Base-by-base conservation (phyloP, 2,888 invertebrate genomes). In the Nebria salina region DNA sequence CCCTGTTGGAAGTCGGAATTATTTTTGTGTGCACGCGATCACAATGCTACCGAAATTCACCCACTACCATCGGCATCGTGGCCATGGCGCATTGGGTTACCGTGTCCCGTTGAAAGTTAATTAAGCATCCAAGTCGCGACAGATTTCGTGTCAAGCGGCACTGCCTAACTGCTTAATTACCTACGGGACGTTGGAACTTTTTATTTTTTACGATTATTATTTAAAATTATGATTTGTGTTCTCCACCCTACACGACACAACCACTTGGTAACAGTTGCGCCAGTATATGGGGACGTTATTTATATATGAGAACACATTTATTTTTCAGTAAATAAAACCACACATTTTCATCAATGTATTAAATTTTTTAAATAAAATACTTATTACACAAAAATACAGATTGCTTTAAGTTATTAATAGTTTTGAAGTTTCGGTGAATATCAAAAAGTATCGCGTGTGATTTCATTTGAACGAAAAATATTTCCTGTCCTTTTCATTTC, bases 71-170 rank as follows among this genome's bases (percentile, higher is more conserved):
- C n/a, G n/a, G n/a, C 7, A 25, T 20, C 8, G n/a, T 11, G 70
- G 70, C 11, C 11, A 11, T 70, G 20, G 70, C 11, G 13, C 34
- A 20, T 5, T 25, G 20, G 68, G 7, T 64, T 77, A 72, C 77
- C 72, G 34, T 34, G 34, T 34, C 34, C 34, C 34, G 34, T 34
- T 34, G 77, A 77, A 77, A 77, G 77, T 77, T 77, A 77, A 77
- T 77, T 77, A 77, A 77, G 72, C 72, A 65, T 43, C 34, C 34
- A 34, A 72, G 77, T 72, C 72, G 77, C 77, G 77, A 77, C 72
- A 77, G 77, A 72, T 77, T 77, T 65, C 77, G 77, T 77, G 77
- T 77, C 77, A 77, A 72, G 64, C 72, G 72, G 72, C 77, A 77
- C n/a, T 77, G 34, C 77, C 72, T 77, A 77, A 77, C 77, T 25